A percentile compares a stretch with the other conserved stretches of the same genome.
Conservation (phyloP, 2,113 vertebrate species). For the Carlito syrichta region DNA sequence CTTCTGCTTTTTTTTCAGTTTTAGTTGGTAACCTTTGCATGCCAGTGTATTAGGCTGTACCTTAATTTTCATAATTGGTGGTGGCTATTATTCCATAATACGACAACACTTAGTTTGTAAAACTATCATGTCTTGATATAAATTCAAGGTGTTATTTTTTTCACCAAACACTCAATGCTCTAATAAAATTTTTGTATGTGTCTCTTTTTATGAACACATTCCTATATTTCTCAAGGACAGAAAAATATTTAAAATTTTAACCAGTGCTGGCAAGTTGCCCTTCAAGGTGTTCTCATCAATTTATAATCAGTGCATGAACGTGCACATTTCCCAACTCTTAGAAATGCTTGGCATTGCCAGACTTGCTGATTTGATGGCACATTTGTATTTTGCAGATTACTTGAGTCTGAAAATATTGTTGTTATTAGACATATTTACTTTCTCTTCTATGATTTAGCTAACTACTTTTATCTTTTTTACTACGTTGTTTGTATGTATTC, state of each 20-base stretch:
- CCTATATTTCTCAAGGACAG: background rate
- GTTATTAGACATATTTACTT: background rate
- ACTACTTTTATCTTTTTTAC: background rate
- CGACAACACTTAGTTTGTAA: fast-evolving
- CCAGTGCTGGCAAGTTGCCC: fast-evolving
- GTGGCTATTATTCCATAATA: fast-evolving
- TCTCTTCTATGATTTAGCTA: background rate
- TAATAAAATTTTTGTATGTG: no score
- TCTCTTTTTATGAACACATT: background rate
- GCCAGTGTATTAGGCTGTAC: no score
- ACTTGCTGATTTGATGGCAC: fast-evolving
- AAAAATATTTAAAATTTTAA: background rate
- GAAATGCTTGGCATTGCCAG: no score
- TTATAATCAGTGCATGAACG: fast-evolving
- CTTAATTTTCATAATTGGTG: fast-evolving
- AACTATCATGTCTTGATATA: fast-evolving
- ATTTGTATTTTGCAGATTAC: background rate
- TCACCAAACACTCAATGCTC: background rate
- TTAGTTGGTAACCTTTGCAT: background rate
- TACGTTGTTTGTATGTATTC: no score
- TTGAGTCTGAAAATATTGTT: fast-evolving
- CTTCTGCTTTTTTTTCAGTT: background rate
- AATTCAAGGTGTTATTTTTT: background rate
- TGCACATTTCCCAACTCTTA: fast-evolving
- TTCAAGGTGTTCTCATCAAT: background rate